Evolutionary conservation across 1,140 invertebrate species (phyloP), one percentile per base, ranked within the genome.

Genomic region (Adoxophyes honmai): DNA sequence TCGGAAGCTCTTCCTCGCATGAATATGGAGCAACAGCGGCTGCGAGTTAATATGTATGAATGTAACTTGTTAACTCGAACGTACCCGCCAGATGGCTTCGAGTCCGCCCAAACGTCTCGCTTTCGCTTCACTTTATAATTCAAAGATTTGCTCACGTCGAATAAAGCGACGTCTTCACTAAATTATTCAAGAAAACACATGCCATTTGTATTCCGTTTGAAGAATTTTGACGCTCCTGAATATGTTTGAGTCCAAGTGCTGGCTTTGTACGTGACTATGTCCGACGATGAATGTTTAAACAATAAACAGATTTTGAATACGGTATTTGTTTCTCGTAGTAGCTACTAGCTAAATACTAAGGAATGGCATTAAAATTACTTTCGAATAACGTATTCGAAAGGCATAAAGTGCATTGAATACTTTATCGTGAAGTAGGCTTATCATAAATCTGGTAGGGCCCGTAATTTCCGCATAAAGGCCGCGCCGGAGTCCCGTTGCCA

Each of bases 21-120:
- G 66, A 63, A 73, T 68, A 73, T 68, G 64, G 70, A 68, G 62
- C 66, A 66, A 64, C 62, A 62, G 61, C 55, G 63, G 55, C 61
- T 38, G 52, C 37, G 55, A 69, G 68, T 79, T 79, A 82, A 77
- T 80, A 77, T 81, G 74, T 70, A 78, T 75, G 71, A 83, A 71
- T 65, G 66, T 63, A 64, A 71, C 66, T 77, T 73, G 73, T 70
- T 80, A 77, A 70, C 64, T 73, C 52, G 48, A 58, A 67, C 56
- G 65, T 63, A 62, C 56, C 57, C 60, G 64, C 54, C 71, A 76
- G 66, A 70, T 76, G 71, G 59, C 63, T 59, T 57, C 58, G 35
- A 61, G 51, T 39, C 34, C 55, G 33, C 52, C 64, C 62, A 69
- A 78, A 78, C 73, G 67, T 78, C 68, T 69, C 70, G 56, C 52